These are phyloP conservation scores for Lates japonicus DNA, from an alignment of 2,797 vertebrate species.

Conservation along the genomic window DNA sequence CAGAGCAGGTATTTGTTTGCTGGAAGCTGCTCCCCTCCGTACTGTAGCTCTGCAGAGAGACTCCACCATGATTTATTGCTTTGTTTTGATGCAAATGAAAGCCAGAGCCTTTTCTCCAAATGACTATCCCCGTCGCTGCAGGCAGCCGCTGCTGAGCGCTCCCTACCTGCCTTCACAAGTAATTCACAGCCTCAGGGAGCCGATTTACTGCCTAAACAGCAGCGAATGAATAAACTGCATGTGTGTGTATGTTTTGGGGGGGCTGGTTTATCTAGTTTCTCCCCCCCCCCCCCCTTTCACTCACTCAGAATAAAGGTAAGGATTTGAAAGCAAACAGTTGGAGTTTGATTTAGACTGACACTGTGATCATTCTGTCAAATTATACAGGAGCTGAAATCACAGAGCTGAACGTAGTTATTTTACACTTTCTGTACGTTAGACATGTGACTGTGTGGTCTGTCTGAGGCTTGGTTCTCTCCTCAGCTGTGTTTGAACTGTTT, in stretches of 20 bases:
- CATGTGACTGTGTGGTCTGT: background rate
- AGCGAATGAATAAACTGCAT: conserved; percentile 11
- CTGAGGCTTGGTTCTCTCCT: background rate
- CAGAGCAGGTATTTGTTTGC: conserved; percentile 57
- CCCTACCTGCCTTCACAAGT: conserved; percentile 53
- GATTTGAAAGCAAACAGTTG: background rate
- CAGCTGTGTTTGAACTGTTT: background rate
- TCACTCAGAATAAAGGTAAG: background rate
- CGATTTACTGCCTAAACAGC: conserved; percentile 60
- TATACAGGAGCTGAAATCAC: conserved; percentile 42
- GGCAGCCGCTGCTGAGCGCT: conserved; percentile 43
- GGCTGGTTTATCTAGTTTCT: background rate
- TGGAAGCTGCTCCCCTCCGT: conserved; percentile 28
- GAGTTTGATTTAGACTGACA: conserved; percentile 25
- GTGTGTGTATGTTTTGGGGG: background rate
- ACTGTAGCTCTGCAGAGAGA: conserved; percentile 26
- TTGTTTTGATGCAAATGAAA: conserved; percentile 80
- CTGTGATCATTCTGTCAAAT: conserved; percentile 43
- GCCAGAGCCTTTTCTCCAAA: conserved; percentile 54
- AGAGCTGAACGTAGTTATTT: conserved; percentile 25
- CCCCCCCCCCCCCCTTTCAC: background rate
- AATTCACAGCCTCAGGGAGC: conserved; percentile 61
- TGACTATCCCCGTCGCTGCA: conserved; percentile 51
- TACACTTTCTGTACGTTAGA: background rate
- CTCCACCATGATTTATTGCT: conserved; percentile 68